These are phyloP conservation scores for Scaptomyza parva DNA, from an alignment of 2,888 invertebrate genomes.

Conservation along the genomic window DNA sequence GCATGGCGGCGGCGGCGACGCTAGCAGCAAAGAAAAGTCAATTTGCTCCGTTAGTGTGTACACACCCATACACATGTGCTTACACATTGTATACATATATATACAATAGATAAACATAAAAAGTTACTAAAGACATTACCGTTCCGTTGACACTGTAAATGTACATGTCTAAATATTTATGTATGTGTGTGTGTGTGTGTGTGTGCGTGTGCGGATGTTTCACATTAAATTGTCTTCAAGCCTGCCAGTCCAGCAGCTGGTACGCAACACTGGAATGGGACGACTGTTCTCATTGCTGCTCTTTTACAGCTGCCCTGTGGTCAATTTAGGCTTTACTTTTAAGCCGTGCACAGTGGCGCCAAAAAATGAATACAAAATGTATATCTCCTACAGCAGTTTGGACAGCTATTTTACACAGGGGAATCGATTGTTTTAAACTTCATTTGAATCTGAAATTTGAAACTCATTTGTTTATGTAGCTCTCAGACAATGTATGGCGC, in stretches of 20 bases:
- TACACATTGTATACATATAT: constrained; percentile 4
- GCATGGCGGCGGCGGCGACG: constrained; percentile 45
- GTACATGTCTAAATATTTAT: constrained; percentile 12
- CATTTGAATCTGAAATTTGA: too few species aligned
- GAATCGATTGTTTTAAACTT: too few species aligned
- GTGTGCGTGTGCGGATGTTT: constrained; percentile 20
- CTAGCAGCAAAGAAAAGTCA: constrained; percentile 25
- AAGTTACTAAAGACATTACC: constrained; percentile 42
- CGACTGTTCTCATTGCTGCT: constrained; percentile 20
- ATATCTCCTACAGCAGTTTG: constrained; percentile 17
- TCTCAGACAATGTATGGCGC: background rate
- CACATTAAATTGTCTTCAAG: constrained; percentile 38
- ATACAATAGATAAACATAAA: constrained; percentile 47
- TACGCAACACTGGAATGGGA: constrained; percentile 26
- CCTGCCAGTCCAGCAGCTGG: constrained; percentile 53
- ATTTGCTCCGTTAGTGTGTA: constrained; percentile 30
- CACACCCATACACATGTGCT: constrained; percentile 4
- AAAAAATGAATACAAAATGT: constrained; percentile 40
- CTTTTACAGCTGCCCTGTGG: constrained; percentile 32
- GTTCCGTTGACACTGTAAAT: constrained; percentile 22
- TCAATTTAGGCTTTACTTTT: constrained; percentile 13
- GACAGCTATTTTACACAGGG: background rate
- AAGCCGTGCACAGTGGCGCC: constrained; percentile 47
- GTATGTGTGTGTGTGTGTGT: constrained; percentile 1
- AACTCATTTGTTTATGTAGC: background rate